Percentiles rank a stretch among this genome's conserved stretches.
Evolutionary conservation across 92 coral and sea anemone species (phyloP).

Genomic region (Parazoanthus atlanticus): DNA sequence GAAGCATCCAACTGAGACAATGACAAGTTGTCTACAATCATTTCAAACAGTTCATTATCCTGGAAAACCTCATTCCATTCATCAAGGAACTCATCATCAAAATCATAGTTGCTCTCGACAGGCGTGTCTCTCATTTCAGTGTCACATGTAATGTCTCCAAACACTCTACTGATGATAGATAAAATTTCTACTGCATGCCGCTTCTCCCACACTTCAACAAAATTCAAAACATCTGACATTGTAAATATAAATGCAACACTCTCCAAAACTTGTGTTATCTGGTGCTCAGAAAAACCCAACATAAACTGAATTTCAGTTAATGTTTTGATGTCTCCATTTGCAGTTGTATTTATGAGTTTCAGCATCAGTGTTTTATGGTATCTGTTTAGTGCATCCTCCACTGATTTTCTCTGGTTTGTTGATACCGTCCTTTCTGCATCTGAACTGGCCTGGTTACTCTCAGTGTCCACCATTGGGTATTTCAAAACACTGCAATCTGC

Average conservation of each 20-base stretch:
- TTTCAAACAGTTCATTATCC: conserved; percentile 70
- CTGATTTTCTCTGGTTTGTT: conserved; percentile 10
- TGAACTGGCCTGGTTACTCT: no score
- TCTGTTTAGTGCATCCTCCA: conserved; percentile 35
- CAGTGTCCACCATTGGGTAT: no score
- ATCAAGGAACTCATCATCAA: conserved; percentile 70
- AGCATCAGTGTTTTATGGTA: conserved; percentile 60
- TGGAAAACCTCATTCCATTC: conserved; percentile 73
- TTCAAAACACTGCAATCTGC: no score
- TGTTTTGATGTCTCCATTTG: conserved; percentile 59
- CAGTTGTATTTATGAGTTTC: conserved; percentile 51
- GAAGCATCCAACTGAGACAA: conserved; percentile 39
- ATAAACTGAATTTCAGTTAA: conserved; percentile 55
- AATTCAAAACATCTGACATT: conserved; percentile 51
- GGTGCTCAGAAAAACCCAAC: conserved; percentile 71
- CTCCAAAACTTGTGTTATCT: conserved; percentile 59
- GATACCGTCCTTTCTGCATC: no score
- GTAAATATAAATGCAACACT: conserved; percentile 46
- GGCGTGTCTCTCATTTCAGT: not conserved
- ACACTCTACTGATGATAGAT: conserved; percentile 30
- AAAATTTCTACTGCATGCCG: conserved; percentile 60
- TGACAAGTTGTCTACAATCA: conserved; percentile 54
- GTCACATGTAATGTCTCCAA: conserved; percentile 29
- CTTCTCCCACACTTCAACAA: conserved; percentile 70
- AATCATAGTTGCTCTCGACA: not conserved